Evolutionary conservation across 1,140 invertebrate species (phyloP), one percentile per base, ranked within the genome.

Genomic region (Drosophila tsacasi): DNA sequence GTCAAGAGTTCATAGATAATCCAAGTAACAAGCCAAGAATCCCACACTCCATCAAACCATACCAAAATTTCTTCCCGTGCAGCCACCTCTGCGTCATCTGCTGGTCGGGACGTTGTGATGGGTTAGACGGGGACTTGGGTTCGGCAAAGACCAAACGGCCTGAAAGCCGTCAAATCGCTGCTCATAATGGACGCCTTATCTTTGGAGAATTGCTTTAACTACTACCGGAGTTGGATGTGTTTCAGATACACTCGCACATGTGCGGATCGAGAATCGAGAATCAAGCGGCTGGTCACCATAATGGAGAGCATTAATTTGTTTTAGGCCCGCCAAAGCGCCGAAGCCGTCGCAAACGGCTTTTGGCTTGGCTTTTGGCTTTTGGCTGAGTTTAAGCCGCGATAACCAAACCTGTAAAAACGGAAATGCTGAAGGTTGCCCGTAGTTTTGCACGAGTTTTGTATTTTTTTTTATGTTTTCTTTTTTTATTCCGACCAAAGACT

Each of bases 161-260:
- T 67, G 47, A 78, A 86, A 91, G 86, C 86, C 86, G 83, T 91
- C 86, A 91, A 91, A 91, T 91, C 86, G 86, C 83, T 91, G 86
- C 83, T 91, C 86, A 91, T 91, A 91, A 91, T 91, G 86, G 86
- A 91, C 72, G 86, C 74, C 83, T 91, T 91, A 91, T 91, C 86
- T 73, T 69, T 55, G 46, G 49, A 86, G 84, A 91, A 91, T 90
- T 91, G 86, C 85, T 91, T 91, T 83, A 91, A 86, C 86, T 91
- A 91, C 86, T 91, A 91, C 86, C 77, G 86, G 86, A 91, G 83
- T 91, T 91, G 55, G 86, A 69, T 83, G 69, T 73, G n/a, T 91
- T 82, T 76, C 59, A 79, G 81, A 83, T 78, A 69, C 68, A 57
- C 54, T 57, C 54, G 54, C 54, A 9, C 35, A 23, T 57, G 71